Evolutionary conservation across 2,113 vertebrate genomes (phyloP), one percentile per base, ranked within the genome.

Genomic region (Cichladusa arquata): DNA sequence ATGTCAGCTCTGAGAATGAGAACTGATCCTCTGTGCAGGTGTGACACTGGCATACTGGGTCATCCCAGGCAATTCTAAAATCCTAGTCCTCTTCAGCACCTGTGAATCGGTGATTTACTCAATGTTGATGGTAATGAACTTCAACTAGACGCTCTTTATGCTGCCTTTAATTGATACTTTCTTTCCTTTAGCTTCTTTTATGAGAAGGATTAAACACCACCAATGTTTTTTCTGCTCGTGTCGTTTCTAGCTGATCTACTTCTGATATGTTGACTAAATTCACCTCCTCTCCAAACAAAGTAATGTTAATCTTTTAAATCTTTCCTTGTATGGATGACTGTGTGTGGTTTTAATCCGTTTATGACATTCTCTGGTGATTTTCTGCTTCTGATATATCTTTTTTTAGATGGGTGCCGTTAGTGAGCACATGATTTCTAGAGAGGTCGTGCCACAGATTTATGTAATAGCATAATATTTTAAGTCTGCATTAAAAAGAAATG

Each of bases 271-370:
- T 70, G 62, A 69, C 36, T 83, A 65, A 88, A 87, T 86, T 95
- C 47, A 86, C 29, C 51, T 93, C 82, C 48, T 86, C 53, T 86
- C 48, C 77, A 81, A 88, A 78, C 26, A 77, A 86, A 94, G 56
- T 86, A 44, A 72, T 57, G 31, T 92, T 96, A 91, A 95, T 96
- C 92, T 97, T 92, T 67, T 84, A 83, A 95, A 94, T 95, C 94
- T 91, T 53, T 95, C 77, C 88, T 86, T 82, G 57, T 81, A 67
- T 90, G 80, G 85, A 81, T 83, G 64, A 69, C 64, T 62, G 34
- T 92, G 47, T 84, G 58, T 77, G 64, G 14, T 38, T 94, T 91
- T 95, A 96, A 96, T 96, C 90, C 79, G 77, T 94, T 95, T 69
- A 58, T 86, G 56, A 54, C 61, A 81, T 96, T 92, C 76, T 91